A percentile compares a stretch with the other conserved stretches of the same genome.
Conservation (phyloP, 2,888 invertebrate species). For the Aelia acuminata region DNA sequence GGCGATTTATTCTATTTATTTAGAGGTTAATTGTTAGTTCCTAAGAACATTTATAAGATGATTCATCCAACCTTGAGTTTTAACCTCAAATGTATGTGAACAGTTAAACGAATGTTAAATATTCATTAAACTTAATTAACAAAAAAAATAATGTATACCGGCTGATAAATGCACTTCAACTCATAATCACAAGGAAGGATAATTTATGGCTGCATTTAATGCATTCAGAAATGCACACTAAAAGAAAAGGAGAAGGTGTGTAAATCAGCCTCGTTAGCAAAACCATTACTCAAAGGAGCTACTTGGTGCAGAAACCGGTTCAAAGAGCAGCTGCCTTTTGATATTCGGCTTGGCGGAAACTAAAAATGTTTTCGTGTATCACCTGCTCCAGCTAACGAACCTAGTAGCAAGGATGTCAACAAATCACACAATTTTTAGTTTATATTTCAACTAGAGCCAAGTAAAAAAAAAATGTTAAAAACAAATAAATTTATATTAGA, state of each 20-base stretch:
- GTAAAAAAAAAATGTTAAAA: background rate
- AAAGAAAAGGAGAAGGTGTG: background rate
- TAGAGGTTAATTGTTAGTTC: no score
- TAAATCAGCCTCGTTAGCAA: background rate
- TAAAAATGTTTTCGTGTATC: constrained; percentile 28
- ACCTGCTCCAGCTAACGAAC: constrained; percentile 11
- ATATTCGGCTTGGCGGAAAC: constrained; percentile 39
- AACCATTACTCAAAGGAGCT: background rate
- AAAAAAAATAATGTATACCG: background rate
- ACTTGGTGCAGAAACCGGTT: background rate
- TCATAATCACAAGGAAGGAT: background rate
- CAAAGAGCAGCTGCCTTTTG: constrained; percentile 15
- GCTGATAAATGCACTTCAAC: background rate
- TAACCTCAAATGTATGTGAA: no score
- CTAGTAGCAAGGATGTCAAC: background rate
- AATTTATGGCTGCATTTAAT: background rate
- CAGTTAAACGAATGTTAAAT: no score
- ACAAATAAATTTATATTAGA: no score
- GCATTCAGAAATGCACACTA: background rate
- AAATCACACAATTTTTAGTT: background rate
- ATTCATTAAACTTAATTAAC: background rate
- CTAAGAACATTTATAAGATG: no score
- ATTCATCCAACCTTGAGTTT: no score
- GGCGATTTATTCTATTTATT: no score
- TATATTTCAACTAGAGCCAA: background rate